Percentiles rank a stretch among this genome's conserved stretches.
Conservation (phyloP, 2,113 vertebrate species). For the Calidris pugnax region DNA sequence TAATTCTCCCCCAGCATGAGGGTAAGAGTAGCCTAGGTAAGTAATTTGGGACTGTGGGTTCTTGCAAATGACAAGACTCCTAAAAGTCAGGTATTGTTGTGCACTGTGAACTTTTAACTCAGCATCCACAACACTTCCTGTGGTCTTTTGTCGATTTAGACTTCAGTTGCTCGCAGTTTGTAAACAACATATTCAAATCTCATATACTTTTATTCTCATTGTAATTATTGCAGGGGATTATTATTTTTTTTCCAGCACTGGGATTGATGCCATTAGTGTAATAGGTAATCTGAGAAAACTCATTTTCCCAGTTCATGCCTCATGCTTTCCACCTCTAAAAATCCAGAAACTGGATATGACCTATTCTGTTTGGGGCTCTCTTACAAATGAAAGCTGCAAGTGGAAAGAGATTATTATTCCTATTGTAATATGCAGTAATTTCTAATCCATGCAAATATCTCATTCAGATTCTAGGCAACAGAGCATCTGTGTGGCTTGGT, state of each 20-base stretch:
- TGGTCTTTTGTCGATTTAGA: not conserved
- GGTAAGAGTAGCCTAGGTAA: not conserved
- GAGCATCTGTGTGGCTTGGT: not conserved
- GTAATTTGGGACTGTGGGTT: not conserved
- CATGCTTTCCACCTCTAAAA: not conserved
- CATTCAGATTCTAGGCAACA: not conserved
- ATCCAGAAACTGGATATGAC: not conserved
- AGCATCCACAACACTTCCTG: not conserved
- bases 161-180: not conserved
- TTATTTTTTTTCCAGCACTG: not conserved
- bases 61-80: not conserved
- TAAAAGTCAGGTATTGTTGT: not conserved
- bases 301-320: not conserved
- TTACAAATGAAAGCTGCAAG: not conserved
- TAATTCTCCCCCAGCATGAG: not conserved
- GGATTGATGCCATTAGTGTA: not conserved
- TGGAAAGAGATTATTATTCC: not conserved
- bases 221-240: not conserved
- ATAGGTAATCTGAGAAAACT: not conserved
- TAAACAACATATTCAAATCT: not conserved
- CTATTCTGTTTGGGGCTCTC: not conserved
- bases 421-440: not conserved
- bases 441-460: not conserved
- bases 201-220: not conserved
- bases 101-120: not conserved